Conservation (phyloP, 2,797 vertebrate species). For the Catostomus latipinnis region DNA sequence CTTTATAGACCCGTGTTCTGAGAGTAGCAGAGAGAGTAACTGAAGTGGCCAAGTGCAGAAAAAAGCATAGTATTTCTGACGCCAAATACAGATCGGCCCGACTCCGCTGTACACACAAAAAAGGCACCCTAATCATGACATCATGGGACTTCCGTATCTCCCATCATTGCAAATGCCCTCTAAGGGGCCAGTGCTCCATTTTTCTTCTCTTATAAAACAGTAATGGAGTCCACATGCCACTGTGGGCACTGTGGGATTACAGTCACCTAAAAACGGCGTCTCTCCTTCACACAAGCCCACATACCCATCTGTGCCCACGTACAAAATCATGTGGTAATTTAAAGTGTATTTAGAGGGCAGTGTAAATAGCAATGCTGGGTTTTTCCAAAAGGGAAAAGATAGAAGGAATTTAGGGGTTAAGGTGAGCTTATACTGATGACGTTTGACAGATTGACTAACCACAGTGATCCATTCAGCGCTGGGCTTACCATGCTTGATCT, state of each 20-base stretch:
- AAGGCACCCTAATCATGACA: constrained; percentile 47
- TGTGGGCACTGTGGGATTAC: constrained; percentile 63
- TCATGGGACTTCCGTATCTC: constrained; percentile 40
- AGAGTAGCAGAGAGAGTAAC: neutral
- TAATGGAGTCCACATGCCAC: constrained; percentile 76
- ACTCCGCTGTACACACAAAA: neutral
- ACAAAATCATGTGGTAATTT: constrained; percentile 68
- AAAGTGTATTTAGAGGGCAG: constrained; percentile 68
- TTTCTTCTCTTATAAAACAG: constrained; percentile 73
- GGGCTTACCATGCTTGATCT: neutral
- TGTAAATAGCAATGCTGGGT: constrained; percentile 65
- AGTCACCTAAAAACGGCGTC: constrained; percentile 33
- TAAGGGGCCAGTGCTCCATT: constrained; percentile 61
- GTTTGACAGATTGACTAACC: constrained; percentile 69
- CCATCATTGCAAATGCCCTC: constrained; percentile 28
- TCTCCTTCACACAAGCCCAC: constrained; percentile 48
- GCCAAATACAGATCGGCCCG: constrained; percentile 17
- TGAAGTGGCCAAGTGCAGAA: constrained; percentile 19
- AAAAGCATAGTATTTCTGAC: neutral
- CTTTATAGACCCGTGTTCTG: neutral
- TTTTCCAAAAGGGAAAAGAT: constrained; percentile 59
- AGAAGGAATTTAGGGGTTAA: constrained; percentile 61
- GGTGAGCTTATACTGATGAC: constrained; percentile 77
- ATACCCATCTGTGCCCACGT: constrained; percentile 60
- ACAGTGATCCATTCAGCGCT: constrained; percentile 13